Evolutionary conservation across 2,888 invertebrate species (phyloP).

Genomic region (Carpatolechia fugitivella): DNA sequence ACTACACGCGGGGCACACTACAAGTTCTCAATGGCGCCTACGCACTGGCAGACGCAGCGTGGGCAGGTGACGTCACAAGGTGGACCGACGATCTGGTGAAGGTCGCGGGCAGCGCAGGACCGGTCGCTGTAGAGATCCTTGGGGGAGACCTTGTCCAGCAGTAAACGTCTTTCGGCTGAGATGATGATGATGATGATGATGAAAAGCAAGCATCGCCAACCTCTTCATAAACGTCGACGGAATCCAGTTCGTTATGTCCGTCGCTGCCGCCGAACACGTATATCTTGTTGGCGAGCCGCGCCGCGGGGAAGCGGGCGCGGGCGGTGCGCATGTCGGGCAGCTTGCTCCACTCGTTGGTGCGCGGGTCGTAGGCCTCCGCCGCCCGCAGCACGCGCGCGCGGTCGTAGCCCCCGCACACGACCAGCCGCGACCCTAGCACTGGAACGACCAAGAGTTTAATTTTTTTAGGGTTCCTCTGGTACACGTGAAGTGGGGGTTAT

Average conservation of each 20-base stretch:
- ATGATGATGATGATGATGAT: too few species aligned
- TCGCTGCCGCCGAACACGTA: conserved; percentile 91
- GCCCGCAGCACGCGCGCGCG: conserved; percentile 88
- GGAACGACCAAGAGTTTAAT: conserved; percentile 68
- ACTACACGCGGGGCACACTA: too few species aligned
- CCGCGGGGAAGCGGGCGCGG: conserved; percentile 89
- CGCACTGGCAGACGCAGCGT: too few species aligned
- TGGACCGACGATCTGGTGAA: too few species aligned
- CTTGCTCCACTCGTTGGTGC: conserved; percentile 83
- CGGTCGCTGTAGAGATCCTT: too few species aligned
- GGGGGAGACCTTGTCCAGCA: too few species aligned
- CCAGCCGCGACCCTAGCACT: conserved; percentile 82
- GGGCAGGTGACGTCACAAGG: too few species aligned
- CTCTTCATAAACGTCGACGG: conserved; percentile 48
- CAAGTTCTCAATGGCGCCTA: too few species aligned
- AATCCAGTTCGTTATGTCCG: conserved; percentile 88
- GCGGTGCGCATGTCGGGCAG: conserved; percentile 86
- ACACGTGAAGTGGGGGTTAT: too few species aligned
- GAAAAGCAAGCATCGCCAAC: conserved; percentile 3
- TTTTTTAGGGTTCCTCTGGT: too few species aligned
- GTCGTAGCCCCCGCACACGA: conserved; percentile 91
- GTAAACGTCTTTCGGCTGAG: too few species aligned
- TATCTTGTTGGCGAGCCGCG: conserved; percentile 81
- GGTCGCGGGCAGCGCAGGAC: too few species aligned
- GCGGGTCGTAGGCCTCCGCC: conserved; percentile 87